phyloP scores from a whole-genome alignment of 53 echinoderm and acorn worm species.

The Temnopleurus reevesii region DNA sequence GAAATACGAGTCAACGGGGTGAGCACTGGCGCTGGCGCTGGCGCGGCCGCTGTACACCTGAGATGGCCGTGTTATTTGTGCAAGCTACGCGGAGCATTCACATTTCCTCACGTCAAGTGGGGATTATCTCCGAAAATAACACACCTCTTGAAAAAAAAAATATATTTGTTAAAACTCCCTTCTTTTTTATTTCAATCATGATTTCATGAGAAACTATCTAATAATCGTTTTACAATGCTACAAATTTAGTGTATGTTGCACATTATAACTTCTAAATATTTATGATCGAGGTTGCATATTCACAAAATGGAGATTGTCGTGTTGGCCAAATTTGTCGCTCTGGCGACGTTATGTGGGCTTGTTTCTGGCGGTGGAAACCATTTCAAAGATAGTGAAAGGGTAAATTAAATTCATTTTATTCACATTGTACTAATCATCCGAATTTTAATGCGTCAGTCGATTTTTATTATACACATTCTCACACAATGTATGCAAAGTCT shows the following conservation, averaged over 20 bases:
- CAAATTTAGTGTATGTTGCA: no score
- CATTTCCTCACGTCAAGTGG: neutral
- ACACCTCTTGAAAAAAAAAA: neutral
- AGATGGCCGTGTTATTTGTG: neutral
- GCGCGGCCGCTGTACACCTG: neutral
- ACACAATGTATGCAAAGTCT: no score
- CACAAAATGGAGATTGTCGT: slow-evolving; percentile 81
- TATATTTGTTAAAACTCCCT: no score
- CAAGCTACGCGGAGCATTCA: neutral
- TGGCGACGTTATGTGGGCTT: slow-evolving; percentile 19
- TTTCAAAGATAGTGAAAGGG: slow-evolving; percentile 90
- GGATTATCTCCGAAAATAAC: slow-evolving; percentile 4
- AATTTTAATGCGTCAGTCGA: no score
- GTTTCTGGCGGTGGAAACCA: slow-evolving; percentile 67
- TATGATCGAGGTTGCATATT: neutral
- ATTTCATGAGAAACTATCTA: neutral
- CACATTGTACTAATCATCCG: no score
- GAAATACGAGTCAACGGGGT: neutral
- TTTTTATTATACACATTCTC: no score
- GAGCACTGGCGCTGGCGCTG: neutral
- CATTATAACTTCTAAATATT: neutral
- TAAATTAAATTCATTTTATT: no score
- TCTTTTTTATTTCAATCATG: no score
- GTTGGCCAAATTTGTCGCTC: slow-evolving; percentile 67
- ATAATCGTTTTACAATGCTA: no score